A percentile compares a stretch with the other conserved stretches of the same genome.
These are phyloP conservation scores for Heliconius hermathena DNA, from an alignment of 1,140 invertebrate species.

Conservation along the genomic window DNA sequence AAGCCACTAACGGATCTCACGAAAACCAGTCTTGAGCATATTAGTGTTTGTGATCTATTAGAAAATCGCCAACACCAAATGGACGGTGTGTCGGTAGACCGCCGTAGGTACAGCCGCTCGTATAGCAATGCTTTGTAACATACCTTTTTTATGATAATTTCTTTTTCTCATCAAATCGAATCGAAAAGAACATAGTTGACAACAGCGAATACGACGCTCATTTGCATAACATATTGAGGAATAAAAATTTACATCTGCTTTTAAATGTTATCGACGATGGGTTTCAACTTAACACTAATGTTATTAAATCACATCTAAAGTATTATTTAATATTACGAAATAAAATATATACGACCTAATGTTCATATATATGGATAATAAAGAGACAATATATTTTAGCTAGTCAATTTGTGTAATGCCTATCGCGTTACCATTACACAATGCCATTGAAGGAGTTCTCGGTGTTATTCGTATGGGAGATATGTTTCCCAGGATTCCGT, in stretches of 20 bases:
- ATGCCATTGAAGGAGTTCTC: conserved; percentile 33
- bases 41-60: conserved; percentile 80
- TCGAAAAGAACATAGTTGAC: conserved; percentile 49
- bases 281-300: conserved; percentile 11
- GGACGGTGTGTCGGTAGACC: neutral
- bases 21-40: conserved; percentile 70
- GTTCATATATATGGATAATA: neutral
- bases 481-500: conserved; percentile 70
- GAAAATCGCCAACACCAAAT: conserved; percentile 65
- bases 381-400: neutral
- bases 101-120: neutral
- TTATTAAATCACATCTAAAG: conserved; percentile 12
- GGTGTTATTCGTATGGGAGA: conserved; percentile 55
- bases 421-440: conserved; percentile 68
- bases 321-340: conserved; percentile 17
- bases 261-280: conserved; percentile 23
- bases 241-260: conserved; percentile 57
- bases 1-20: conserved; percentile 79
- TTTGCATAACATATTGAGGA: conserved; percentile 63
- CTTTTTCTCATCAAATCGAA: conserved; percentile 59
- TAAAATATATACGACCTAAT: neutral
- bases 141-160: conserved; percentile 73
- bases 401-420: conserved; percentile 23
- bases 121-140: conserved; percentile 45
- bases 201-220: conserved; percentile 48